Evolutionary conservation across 1,140 invertebrate genomes (phyloP).

Genomic region (Sycobia sp.): DNA sequence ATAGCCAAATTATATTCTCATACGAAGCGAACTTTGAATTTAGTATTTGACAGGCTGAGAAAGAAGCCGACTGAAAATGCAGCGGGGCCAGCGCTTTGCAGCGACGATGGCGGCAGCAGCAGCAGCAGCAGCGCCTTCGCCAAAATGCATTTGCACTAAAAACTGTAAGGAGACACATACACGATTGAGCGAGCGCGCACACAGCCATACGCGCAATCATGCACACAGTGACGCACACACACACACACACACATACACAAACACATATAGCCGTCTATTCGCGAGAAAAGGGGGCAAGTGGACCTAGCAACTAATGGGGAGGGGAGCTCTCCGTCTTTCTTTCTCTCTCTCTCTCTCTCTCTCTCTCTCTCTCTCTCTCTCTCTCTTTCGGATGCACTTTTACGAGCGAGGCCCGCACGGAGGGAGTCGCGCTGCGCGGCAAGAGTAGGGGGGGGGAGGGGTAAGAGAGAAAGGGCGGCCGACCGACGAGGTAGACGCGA

Average conservation of each 20-base stretch:
- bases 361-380: neutral
- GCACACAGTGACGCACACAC: no score
- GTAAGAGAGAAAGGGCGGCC: neutral
- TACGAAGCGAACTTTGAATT: no score
- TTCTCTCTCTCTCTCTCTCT: neutral
- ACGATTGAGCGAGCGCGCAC: no score
- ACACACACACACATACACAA: no score
- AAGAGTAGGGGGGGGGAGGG: neutral
- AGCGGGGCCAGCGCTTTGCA: neutral
- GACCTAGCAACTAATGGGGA: constrained; percentile 56
- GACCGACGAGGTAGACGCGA: constrained; percentile 2
- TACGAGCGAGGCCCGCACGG: neutral
- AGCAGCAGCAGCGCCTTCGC: constrained; percentile 1
- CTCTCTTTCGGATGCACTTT: no score
- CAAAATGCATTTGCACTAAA: constrained; percentile 33
- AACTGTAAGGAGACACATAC: constrained; percentile 33
- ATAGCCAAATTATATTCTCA: no score
- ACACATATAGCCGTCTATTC: constrained; percentile 44
- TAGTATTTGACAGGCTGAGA: no score
- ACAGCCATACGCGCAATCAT: no score
- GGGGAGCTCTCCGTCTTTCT: constrained; percentile 27
- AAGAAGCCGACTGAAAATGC: no score
- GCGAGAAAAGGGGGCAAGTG: constrained; percentile 52
- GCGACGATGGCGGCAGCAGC: no score
- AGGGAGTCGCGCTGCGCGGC: neutral